phyloP scores from a whole-genome alignment of 2,113 vertebrate species.

The Gasterosteus aculeatus region DNA sequence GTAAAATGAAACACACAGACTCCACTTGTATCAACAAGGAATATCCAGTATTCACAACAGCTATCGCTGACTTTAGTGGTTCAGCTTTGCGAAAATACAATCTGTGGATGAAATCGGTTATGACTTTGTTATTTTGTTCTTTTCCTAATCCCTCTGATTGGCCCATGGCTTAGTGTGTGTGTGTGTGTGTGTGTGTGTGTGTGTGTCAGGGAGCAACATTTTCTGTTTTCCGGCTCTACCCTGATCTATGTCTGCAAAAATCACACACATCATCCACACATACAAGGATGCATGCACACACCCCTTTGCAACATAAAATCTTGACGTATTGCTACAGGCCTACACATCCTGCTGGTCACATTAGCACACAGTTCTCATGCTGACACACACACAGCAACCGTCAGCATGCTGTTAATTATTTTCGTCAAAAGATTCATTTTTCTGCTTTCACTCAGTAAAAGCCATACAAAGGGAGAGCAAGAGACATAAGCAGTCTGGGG shows the following conservation, averaged over 20 bases:
- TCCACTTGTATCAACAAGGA: constrained; percentile 7
- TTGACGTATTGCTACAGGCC: too few relatives aligned
- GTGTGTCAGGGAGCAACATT: not conserved
- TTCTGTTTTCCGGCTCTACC: constrained; percentile 34
- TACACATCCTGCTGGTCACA: too few relatives aligned
- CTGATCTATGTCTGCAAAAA: not conserved
- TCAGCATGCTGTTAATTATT: constrained; percentile 19
- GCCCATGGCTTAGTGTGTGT: not conserved
- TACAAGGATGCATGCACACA: too few relatives aligned
- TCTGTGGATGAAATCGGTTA: constrained; percentile 12
- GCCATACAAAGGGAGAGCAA: constrained; percentile 20
- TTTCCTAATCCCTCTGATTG: not conserved
- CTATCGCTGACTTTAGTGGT: not conserved
- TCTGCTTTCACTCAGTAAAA: constrained; percentile 2
- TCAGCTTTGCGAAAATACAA: not conserved
- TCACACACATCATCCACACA: too few relatives aligned
- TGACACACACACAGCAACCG: not conserved
- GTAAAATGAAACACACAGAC: constrained; percentile 16
- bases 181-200: too few relatives aligned
- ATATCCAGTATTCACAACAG: not conserved
- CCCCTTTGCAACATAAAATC: too few relatives aligned
- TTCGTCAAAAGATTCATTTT: constrained; percentile 27
- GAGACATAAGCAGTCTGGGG: too few relatives aligned
- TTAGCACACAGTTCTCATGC: too few relatives aligned
- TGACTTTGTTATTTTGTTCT: not conserved